Base-by-base conservation (phyloP, 2,888 invertebrate genomes). In the Schizotus pectinicornis region DNA sequence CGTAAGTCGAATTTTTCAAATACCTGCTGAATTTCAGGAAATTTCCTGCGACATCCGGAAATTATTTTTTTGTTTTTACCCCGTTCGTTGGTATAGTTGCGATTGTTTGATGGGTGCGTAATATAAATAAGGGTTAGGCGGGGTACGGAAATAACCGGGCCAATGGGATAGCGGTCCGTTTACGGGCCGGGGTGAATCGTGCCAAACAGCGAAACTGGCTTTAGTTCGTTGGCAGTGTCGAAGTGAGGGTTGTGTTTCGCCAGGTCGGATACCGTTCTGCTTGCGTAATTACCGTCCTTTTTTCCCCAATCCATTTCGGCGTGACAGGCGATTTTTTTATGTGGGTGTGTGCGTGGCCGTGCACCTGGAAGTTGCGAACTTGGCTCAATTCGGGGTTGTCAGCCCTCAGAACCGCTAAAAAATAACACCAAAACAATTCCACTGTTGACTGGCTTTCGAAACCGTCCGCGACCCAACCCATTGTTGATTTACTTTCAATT, bases 181-280 rank as follows among this genome's bases (percentile, higher is more conserved):
- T 72, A 76, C 74, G 77, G 78, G 77, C 73, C 75, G 70, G 77
- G 76, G 76, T 75, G 71, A 72, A 68, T 72, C 64, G 60, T 65
- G 63, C 67, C 64, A 70, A 70, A 70, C 71, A 70, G 68, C 64
- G 63, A 67, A 72, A 67, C 65, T 57, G 51, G 63, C 65, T 47
- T 57, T 54, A 61, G 67, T 67, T 65, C 56, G 62, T 41, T 32
- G 50, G n/a, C 45, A 42, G 66, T 67, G 63, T 38, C 13, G 33
- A 63, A 67, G 62, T 61, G 61, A 55, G 65, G 68, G 64, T 62
- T 63, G 60, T 58, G 63, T 57, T 50, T 59, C n/a, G 55, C 51
- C 55, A 51, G 54, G 59, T 51, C 36, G 38, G 48, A 48, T 47
- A 22, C 22, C 22, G 47, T 52, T 46, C 13, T 55, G 39, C 39